phyloP scores from a whole-genome alignment of 1,140 invertebrate species.

The Neodiprion lecontei region DNA sequence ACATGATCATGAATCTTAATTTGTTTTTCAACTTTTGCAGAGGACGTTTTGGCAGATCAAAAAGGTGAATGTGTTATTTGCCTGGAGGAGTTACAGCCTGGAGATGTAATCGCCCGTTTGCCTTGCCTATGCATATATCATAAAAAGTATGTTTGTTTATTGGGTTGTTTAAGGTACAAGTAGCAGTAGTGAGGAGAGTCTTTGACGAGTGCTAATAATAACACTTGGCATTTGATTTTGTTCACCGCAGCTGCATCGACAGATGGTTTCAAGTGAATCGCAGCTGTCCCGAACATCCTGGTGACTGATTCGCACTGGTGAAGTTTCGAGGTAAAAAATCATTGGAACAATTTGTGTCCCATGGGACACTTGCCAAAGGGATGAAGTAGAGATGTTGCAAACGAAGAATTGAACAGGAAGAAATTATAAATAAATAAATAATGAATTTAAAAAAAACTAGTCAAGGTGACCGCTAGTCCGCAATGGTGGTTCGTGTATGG shows the following conservation, averaged over 20 bases:
- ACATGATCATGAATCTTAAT: constrained; percentile 12
- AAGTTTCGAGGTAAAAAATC: constrained; percentile 8
- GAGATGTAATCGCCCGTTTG: constrained; percentile 95
- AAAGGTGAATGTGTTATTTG: constrained; percentile 99
- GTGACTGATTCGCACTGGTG: constrained; percentile 74
- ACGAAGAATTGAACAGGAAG: constrained; percentile 29
- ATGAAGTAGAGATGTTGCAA: constrained; percentile 29
- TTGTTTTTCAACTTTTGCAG: constrained; percentile 66
- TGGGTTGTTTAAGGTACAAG: neutral
- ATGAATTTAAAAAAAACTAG: constrained; percentile 54
- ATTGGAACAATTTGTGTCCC: constrained; percentile 12
- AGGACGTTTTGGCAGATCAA: constrained; percentile 94
- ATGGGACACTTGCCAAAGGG: constrained; percentile 40
- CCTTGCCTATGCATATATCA: constrained; percentile 99
- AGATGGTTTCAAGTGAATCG: constrained; percentile 98
- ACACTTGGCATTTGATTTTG: constrained; percentile 35
- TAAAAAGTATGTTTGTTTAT: constrained; percentile 78
- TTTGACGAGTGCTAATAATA: neutral
- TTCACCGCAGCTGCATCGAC: constrained; percentile 86
- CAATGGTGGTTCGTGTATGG: constrained; percentile 51
- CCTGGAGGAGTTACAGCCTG: constrained; percentile 93
- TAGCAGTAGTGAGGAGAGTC: neutral
- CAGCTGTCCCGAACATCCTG: constrained; percentile 95
- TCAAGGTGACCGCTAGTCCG: constrained; percentile 61
- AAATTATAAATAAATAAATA: constrained; percentile 22